phyloP scores from a whole-genome alignment of 2,888 invertebrate genomes.

The Pyrrhosoma nymphula region DNA sequence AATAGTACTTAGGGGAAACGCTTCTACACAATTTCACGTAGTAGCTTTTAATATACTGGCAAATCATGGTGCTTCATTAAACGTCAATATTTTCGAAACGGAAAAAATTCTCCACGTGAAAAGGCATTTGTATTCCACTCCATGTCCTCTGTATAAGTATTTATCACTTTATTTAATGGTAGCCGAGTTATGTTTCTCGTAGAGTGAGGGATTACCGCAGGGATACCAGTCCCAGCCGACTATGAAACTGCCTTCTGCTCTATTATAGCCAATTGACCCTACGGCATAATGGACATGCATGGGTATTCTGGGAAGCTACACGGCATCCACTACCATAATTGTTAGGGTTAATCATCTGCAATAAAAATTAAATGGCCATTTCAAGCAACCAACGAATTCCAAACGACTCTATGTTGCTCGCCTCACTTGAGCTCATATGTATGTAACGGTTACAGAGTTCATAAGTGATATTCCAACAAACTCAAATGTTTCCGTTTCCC shows the following conservation, averaged over 20 bases:
- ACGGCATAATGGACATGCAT: background rate
- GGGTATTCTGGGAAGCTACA: background rate
- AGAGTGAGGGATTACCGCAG: background rate
- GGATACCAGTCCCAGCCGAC: background rate
- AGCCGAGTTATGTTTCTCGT: background rate
- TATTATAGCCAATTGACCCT: slow-evolving; percentile 1
- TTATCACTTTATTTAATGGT: background rate
- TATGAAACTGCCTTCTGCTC: slow-evolving; percentile 12
- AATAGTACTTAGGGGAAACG: no score
- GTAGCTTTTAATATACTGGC: no score
- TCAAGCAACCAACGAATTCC: background rate
- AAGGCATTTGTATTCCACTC: no score
- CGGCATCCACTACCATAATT: background rate
- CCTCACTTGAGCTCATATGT: background rate
- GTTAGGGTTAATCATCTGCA: slow-evolving; percentile 15
- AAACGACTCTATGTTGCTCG: background rate
- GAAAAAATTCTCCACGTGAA: no score
- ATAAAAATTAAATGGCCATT: background rate
- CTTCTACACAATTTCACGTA: no score
- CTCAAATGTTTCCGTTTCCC: background rate
- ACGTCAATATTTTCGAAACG: no score
- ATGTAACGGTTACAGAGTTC: background rate
- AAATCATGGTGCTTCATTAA: no score
- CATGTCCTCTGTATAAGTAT: background rate
- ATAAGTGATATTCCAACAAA: background rate